Evolutionary conservation across 2,113 vertebrate genomes (phyloP).

Genomic region (Nesoenas mayeri): DNA sequence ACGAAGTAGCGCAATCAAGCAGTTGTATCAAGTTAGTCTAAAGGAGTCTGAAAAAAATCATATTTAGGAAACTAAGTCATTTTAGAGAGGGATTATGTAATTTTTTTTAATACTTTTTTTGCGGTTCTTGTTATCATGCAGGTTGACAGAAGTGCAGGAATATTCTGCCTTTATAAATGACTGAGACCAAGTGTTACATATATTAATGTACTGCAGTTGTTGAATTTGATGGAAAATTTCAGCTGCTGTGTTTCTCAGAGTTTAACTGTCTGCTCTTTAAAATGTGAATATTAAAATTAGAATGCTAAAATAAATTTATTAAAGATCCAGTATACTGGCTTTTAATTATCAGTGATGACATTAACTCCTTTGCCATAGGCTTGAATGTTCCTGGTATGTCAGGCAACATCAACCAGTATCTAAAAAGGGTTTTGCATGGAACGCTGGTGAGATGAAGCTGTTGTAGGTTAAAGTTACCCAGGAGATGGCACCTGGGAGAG

Average conservation of each 20-base stretch:
- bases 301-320: background rate
- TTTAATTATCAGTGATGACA: background rate
- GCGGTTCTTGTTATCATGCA: background rate
- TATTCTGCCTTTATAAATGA: background rate
- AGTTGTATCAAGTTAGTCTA: constrained; percentile 64
- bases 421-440: background rate
- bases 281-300: background rate
- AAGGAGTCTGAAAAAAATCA: constrained; percentile 43
- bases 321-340: background rate
- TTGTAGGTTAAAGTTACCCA: background rate
- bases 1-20: constrained; percentile 81
- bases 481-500: background rate
- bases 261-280: background rate
- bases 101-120: background rate
- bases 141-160: constrained; percentile 3
- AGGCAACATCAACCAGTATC: background rate
- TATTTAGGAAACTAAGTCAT: constrained; percentile 15
- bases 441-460: background rate
- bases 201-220: background rate
- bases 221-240: background rate
- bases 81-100: constrained; percentile 38
- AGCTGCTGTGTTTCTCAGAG: background rate
- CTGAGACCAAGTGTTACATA: background rate
- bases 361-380: background rate
- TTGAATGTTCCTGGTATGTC: background rate